Conservation (phyloP, 2,113 vertebrate genomes). For the Cyprinodon variegatus region DNA sequence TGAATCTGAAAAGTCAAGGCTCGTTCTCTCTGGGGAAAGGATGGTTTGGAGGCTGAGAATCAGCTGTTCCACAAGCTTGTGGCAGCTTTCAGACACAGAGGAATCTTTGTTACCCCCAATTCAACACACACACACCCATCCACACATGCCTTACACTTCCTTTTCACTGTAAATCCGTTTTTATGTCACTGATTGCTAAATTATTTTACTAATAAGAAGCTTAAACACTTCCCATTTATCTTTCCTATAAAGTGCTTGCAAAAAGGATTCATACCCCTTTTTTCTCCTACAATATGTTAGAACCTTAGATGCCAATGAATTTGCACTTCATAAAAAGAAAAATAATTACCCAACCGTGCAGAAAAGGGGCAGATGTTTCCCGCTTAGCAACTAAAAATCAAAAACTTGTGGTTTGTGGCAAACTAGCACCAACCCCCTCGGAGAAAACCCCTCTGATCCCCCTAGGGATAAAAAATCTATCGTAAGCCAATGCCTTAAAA, state of each 20-base stretch:
- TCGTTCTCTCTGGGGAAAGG: conserved; percentile 35
- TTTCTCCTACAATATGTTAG: not conserved
- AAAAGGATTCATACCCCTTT: not conserved
- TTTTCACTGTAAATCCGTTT: not conserved
- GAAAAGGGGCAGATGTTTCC: too few species aligned
- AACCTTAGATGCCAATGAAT: not conserved
- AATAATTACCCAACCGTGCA: too few species aligned
- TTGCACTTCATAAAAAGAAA: not conserved
- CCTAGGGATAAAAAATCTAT: too few species aligned
- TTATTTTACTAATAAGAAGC: conserved; percentile 7
- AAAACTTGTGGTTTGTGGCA: too few species aligned
- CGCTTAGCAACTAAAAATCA: too few species aligned
- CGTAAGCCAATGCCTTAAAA: too few species aligned
- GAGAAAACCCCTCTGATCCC: too few species aligned
- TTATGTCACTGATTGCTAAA: not conserved
- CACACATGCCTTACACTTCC: conserved; percentile 20
- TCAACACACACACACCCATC: conserved; percentile 36
- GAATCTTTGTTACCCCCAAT: conserved; percentile 61
- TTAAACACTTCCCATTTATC: conserved; percentile 15
- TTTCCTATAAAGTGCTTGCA: not conserved
- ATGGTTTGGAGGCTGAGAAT: conserved; percentile 61
- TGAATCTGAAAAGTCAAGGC: conserved; percentile 29
- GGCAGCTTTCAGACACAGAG: conserved; percentile 66
- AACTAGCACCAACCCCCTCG: too few species aligned
- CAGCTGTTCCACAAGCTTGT: conserved; percentile 68